phyloP scores from a whole-genome alignment of 2,888 invertebrate genomes.

The Drosophila kanekoi region DNA sequence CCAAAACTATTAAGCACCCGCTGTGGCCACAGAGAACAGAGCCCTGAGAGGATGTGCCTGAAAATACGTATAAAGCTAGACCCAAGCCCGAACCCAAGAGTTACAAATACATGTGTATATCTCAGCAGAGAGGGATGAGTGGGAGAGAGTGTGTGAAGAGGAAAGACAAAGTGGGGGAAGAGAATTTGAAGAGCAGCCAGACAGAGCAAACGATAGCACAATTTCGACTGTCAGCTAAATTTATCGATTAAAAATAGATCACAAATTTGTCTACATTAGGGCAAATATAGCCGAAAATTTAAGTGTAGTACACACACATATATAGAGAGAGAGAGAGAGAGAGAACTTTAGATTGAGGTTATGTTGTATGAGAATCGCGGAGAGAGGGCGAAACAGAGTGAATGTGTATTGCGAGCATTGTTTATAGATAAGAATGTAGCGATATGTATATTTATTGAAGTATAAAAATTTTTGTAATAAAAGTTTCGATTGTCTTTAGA shows the following conservation, averaged over 20 bases:
- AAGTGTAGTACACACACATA: background rate
- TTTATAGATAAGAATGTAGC: slow-evolving; percentile 49
- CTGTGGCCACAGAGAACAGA: slow-evolving; percentile 42
- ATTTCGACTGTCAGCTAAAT: slow-evolving; percentile 17
- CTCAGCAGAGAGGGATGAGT: slow-evolving; percentile 9
- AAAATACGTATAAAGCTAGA: slow-evolving; percentile 73
- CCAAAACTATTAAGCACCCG: slow-evolving; percentile 21
- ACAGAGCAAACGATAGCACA: slow-evolving; percentile 9
- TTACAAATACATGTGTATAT: slow-evolving; percentile 50
- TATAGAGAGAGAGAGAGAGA: background rate
- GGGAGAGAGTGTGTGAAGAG: slow-evolving; percentile 6
- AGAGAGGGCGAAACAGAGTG: background rate
- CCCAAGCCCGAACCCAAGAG: slow-evolving; percentile 73
- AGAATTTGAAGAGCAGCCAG: slow-evolving; percentile 1
- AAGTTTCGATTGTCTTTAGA: slow-evolving; percentile 46
- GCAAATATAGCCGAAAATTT: background rate
- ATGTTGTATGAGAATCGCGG: slow-evolving; percentile 16
- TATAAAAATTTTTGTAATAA: slow-evolving; percentile 67
- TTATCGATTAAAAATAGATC: background rate
- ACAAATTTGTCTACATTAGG: too few relatives aligned
- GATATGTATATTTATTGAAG: slow-evolving; percentile 70
- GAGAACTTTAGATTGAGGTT: background rate
- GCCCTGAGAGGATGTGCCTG: slow-evolving; percentile 64
- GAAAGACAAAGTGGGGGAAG: background rate
- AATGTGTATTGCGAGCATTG: slow-evolving; percentile 30